Evolutionary conservation across 2,113 vertebrate genomes (phyloP), one percentile per base, ranked within the genome.

Genomic region (Ceuthmochares aereus): DNA sequence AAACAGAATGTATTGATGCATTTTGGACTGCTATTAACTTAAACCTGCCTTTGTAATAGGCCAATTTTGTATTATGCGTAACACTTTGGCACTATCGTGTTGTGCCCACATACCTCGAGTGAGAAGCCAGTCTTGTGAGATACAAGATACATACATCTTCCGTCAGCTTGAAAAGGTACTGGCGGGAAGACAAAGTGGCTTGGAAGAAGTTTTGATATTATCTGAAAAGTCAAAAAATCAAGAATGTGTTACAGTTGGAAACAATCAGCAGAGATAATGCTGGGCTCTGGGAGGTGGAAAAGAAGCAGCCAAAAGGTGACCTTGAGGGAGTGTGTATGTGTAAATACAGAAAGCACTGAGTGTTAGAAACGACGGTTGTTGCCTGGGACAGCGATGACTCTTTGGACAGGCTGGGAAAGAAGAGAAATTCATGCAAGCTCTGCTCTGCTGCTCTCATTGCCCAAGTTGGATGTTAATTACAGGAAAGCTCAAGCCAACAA

Each of bases 161-260:
- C 23, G 2, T 60, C 86, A 88, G 80, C 68, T 94, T 83, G 81
- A n/a, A 93, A 93, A 87, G 72, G 74, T 84, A 81, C 58, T 96
- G 96, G 92, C 83, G 4, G 52, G 72, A 81, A 79, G 88, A 86
- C 92, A 94, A 80, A 79, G 77, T 1, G 59, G 58, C 88, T 92
- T 97, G 96, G 95, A 96, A 93, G 54, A 92, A 76, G 76, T 95
- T 94, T 72, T 2, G 14, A n/a, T 90, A 49, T 81, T 93, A 95
- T 97, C 92, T 93, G 60, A 87, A 52, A 90, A 90, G 47, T 40
- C 0, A 49, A 75, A 86, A 90, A 92, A 87, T 68, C 45, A 26
- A 78, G 93, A 84, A 93, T 72, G 80, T 94, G 62, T 96, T 97
- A 76, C 47, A 89, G 59, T 90, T 97, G 95, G 96, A 96, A 93